Conservation (phyloP, 2,113 vertebrate genomes). For the Apistogramma diplotaenia region DNA sequence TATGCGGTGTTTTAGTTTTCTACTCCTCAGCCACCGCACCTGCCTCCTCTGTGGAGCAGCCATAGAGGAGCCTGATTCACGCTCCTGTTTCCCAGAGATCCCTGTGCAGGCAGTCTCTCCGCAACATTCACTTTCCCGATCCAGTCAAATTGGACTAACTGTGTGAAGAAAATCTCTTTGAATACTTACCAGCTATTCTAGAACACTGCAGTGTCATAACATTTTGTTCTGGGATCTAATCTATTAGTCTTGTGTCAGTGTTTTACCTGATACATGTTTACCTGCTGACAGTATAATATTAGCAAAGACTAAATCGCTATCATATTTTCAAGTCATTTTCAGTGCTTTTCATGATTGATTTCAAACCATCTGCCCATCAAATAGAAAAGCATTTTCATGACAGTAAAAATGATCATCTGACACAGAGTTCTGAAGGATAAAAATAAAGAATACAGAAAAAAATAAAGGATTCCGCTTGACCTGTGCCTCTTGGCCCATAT, state of each 20-base stretch:
- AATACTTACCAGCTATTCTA: not conserved
- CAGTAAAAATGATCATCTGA: not conserved
- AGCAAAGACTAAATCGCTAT: not conserved
- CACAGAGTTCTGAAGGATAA: not conserved
- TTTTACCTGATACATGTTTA: not conserved
- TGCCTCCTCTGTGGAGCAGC: too few species aligned
- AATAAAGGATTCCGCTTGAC: conserved; percentile 33
- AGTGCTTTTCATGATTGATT: not conserved
- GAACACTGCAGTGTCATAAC: not conserved
- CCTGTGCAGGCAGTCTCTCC: too few species aligned
- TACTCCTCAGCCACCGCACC: too few species aligned
- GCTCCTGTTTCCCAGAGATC: too few species aligned
- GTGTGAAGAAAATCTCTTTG: not conserved
- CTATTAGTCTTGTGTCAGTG: not conserved
- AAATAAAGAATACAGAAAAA: not conserved
- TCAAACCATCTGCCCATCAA: not conserved
- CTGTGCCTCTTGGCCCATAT: conserved; percentile 31
- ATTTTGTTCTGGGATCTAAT: not conserved
- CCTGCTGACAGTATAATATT: not conserved
- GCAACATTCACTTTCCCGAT: not conserved
- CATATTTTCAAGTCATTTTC: not conserved
- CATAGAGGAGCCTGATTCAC: too few species aligned
- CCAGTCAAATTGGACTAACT: not conserved
- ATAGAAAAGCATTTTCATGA: not conserved
- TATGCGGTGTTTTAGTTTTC: too few species aligned